A percentile compares a stretch with the other conserved stretches of the same genome.
Evolutionary conservation across 2,797 vertebrate species (phyloP).

Genomic region (Lophius americanus): DNA sequence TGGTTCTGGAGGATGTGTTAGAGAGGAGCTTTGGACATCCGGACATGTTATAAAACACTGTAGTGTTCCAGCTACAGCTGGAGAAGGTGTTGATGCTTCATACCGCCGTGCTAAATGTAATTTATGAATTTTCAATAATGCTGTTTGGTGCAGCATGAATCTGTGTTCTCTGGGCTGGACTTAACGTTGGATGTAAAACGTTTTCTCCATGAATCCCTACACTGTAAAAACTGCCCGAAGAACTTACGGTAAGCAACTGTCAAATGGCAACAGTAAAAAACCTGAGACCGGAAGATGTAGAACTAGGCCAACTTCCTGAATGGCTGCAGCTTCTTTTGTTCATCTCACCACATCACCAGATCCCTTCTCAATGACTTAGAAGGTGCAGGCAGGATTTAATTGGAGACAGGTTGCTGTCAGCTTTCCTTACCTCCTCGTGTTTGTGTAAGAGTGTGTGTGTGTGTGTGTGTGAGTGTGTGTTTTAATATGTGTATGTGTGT

Average conservation of each 20-base stretch:
- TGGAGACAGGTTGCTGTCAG: conserved; percentile 53
- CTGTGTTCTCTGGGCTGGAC: no score
- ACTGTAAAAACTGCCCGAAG: no score
- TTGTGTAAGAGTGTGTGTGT: neutral
- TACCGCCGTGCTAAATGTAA: conserved; percentile 32
- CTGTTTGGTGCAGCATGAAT: no score
- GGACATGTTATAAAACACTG: conserved; percentile 38
- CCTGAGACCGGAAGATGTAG: conserved; percentile 25
- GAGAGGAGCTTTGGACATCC: conserved; percentile 34
- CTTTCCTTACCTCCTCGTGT: conserved; percentile 28
- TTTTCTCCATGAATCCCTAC: no score
- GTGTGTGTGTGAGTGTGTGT: no score
- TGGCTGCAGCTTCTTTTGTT: conserved; percentile 17
- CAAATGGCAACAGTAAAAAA: no score
- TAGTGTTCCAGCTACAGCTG: conserved; percentile 34
- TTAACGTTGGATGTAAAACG: no score
- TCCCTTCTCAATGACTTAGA: conserved; percentile 57
- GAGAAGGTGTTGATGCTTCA: conserved; percentile 55
- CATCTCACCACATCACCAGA: conserved; percentile 39
- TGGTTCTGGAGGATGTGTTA: neutral
- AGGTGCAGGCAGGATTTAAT: conserved; percentile 53
- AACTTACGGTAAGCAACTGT: no score
- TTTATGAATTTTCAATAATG: conserved; percentile 23
- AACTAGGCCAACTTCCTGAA: conserved; percentile 45
- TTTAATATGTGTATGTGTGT: no score